These are phyloP conservation scores for Dendroctonus valens DNA, from an alignment of 1,140 invertebrate genomes.

Conservation along the genomic window DNA sequence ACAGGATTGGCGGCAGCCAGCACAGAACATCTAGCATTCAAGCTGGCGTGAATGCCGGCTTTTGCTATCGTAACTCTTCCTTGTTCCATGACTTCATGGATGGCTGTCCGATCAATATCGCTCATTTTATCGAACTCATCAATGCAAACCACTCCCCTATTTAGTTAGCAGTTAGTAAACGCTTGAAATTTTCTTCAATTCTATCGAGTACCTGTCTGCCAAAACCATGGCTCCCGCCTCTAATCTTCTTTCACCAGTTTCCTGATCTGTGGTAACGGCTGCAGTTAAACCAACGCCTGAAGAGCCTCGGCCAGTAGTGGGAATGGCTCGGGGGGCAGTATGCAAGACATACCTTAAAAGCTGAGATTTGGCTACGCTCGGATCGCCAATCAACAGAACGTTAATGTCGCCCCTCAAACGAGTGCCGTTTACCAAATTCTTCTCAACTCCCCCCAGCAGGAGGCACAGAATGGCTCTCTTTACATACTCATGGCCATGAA, in stretches of 20 bases:
- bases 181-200: too few species aligned
- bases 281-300: conserved; percentile 96
- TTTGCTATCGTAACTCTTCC: conserved; percentile 97
- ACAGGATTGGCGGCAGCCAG: conserved; percentile 99
- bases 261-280: conserved; percentile 93
- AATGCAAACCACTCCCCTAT: conserved; percentile 91
- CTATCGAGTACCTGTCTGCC: conserved; percentile 69
- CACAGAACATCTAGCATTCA: conserved; percentile 98
- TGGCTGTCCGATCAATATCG: conserved; percentile 98
- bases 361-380: conserved; percentile 98
- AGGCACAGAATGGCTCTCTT: conserved; percentile 97
- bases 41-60: conserved; percentile 96
- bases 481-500: conserved; percentile 95
- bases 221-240: conserved; percentile 99
- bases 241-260: conserved; percentile 82
- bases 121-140: conserved; percentile 99
- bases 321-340: conserved; percentile 92
- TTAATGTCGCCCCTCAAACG: conserved; percentile 98
- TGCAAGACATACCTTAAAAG: conserved; percentile 91
- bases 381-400: conserved; percentile 95
- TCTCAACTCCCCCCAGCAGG: conserved; percentile 93
- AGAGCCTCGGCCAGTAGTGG: conserved; percentile 94
- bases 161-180: neutral
- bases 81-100: conserved; percentile 98
- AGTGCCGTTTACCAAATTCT: conserved; percentile 93